Evolutionary conservation across 1,140 invertebrate genomes (phyloP), one percentile per base, ranked within the genome.

Genomic region (Goniozus legneri): DNA sequence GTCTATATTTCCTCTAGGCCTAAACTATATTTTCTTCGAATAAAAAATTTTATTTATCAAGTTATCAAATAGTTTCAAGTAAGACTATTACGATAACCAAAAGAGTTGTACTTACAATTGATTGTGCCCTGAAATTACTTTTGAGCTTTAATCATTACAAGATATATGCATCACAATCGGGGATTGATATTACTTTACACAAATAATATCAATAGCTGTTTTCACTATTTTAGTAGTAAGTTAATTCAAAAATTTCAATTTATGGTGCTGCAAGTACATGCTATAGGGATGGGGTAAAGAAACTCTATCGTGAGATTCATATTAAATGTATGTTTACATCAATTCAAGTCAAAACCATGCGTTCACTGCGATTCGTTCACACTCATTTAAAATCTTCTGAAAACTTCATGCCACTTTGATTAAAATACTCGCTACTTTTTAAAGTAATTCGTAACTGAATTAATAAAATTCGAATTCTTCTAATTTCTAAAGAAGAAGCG

Each of bases 271-370:
- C 52, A 56, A 65, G 42, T 52, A 40, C 62, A 64, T 65, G 54
- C 62, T 36, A 56, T 56, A 50, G 8, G 33, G 41, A 54, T 31
- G 32, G 8, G 37, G 31, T 34, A 47, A 50, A 18, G 27, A 36
- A 34, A 51, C 19, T 21, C 32, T 61, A 41, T 44, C 42, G 33
- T 42, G 30, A 55, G 41, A 55, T 50, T 49, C 33, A 52, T 53
- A 50, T 35, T 49, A 46, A 62, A 57, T 27, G 50, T 54, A 43
- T 34, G 34, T 33, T 55, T 49, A 63, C 58, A 64, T 45, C 50
- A 62, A 65, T 54, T 43, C 42, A 52, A 60, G 47, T 64, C 54
- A 65, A 67, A 65, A 66, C 63, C 71, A 73, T 73, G 71, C 72
- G 56, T 66, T 55, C 55, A 62, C 56, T 60, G 30, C 34, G 53